Evolutionary conservation across 2,888 invertebrate species (phyloP).

Genomic region (Oxytorus armatus): DNA sequence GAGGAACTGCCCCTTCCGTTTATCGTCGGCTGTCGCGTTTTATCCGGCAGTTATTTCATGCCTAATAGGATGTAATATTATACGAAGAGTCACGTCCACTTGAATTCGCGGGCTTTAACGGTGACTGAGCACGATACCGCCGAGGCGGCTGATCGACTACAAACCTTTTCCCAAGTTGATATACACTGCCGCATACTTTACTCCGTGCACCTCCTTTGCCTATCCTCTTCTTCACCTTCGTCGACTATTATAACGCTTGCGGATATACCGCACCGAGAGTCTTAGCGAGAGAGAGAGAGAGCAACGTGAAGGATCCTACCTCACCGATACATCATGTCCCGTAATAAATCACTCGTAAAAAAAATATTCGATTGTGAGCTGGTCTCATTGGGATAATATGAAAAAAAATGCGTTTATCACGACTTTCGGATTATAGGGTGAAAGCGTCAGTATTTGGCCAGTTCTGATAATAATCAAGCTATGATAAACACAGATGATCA

Average conservation of each 20-base stretch:
- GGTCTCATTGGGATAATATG: not conserved
- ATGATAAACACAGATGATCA: too few species aligned
- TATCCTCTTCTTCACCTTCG: conserved; percentile 51
- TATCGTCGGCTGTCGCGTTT: conserved; percentile 81
- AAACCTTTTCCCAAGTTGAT: conserved; percentile 24
- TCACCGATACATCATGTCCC: conserved; percentile 4
- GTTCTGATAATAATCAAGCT: too few species aligned
- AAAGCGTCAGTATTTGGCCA: too few species aligned
- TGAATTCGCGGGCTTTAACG: conserved; percentile 82
- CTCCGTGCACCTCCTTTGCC: conserved; percentile 18
- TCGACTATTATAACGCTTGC: conserved; percentile 26
- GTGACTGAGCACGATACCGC: conserved; percentile 80
- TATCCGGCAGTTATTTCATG: conserved; percentile 81
- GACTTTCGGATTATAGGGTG: too few species aligned
- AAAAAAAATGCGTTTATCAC: not conserved
- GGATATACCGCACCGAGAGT: not conserved
- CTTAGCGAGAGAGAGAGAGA: conserved; percentile 11
- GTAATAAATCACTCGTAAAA: conserved; percentile 6
- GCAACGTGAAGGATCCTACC: conserved; percentile 28
- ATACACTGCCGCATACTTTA: conserved; percentile 10
- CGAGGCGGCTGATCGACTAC: conserved; percentile 50
- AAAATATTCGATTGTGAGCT: not conserved
- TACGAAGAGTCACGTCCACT: conserved; percentile 81
- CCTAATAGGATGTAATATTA: conserved; percentile 84
- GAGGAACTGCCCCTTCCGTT: conserved; percentile 76